phyloP scores from a whole-genome alignment of 1,140 invertebrate genomes.

The Penaeus vannamei region DNA sequence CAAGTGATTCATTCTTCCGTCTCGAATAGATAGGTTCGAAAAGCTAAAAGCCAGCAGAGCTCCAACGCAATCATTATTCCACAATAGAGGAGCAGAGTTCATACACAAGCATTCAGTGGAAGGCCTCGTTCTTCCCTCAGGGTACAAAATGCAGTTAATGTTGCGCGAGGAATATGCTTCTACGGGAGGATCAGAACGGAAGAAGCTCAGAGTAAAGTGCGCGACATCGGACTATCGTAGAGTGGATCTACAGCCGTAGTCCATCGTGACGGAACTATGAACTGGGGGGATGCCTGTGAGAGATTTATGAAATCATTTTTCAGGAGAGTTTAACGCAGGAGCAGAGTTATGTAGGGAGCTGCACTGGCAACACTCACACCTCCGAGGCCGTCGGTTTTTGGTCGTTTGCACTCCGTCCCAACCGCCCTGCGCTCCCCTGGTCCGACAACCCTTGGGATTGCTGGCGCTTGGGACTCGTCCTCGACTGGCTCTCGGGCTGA shows the following conservation, averaged over 20 bases:
- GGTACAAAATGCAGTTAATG: conserved; percentile 34
- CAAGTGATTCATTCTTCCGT: background rate
- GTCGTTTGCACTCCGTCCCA: background rate
- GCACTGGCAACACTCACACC: conserved; percentile 36
- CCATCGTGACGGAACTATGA: too few species aligned
- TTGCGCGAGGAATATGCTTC: background rate
- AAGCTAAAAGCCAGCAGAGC: conserved; percentile 31
- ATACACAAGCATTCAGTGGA: conserved; percentile 19
- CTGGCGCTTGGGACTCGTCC: conserved; percentile 2
- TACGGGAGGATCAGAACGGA: conserved; percentile 23
- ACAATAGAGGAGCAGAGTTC: background rate
- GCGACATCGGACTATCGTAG: too few species aligned
- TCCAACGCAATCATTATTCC: background rate
- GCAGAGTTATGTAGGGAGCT: background rate
- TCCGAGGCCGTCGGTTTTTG: conserved; percentile 35
- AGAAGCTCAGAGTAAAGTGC: background rate
- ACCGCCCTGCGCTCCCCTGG: background rate
- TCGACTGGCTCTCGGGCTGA: conserved; percentile 5
- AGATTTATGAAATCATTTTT: too few species aligned
- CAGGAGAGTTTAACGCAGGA: too few species aligned
- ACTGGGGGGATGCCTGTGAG: too few species aligned
- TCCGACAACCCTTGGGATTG: conserved; percentile 1
- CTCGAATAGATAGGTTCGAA: background rate
- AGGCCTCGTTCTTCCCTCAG: background rate
- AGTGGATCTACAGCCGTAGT: too few species aligned